Conservation (phyloP, 2,797 vertebrate genomes). For the Enteromius afrohamiltoni region DNA sequence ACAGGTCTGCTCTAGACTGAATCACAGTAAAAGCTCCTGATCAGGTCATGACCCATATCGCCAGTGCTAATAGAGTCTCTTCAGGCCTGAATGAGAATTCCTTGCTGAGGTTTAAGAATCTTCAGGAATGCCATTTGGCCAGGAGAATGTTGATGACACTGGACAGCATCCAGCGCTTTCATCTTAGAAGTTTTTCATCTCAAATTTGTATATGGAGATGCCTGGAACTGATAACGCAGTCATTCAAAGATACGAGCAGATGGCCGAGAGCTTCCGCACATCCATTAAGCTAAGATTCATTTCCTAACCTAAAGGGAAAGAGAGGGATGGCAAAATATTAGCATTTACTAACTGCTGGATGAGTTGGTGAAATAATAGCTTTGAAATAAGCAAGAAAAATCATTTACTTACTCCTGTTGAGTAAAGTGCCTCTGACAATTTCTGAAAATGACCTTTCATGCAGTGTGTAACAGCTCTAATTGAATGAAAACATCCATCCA, state of each 20-base stretch:
- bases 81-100: slow-evolving; percentile 9
- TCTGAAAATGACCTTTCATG: too few species aligned
- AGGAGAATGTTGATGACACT: slow-evolving; percentile 47
- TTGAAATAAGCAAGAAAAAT: not conserved
- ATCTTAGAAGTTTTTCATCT: slow-evolving; percentile 53
- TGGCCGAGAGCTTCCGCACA: slow-evolving; percentile 40
- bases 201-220: slow-evolving; percentile 53
- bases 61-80: slow-evolving; percentile 1
- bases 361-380: not conserved
- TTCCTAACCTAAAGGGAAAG: slow-evolving; percentile 5
- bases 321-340: not conserved
- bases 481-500: too few species aligned
- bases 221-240: slow-evolving; percentile 57
- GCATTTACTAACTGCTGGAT: slow-evolving; percentile 5
- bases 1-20: not conserved
- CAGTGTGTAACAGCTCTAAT: too few species aligned
- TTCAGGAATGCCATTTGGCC: slow-evolving; percentile 49
- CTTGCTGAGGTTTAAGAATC: slow-evolving; percentile 23
- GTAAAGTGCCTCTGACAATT: not conserved
- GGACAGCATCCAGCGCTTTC: slow-evolving; percentile 46
- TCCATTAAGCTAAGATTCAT: slow-evolving; percentile 25
- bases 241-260: slow-evolving; percentile 63
- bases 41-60: slow-evolving; percentile 30
- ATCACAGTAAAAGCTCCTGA: slow-evolving; percentile 1
- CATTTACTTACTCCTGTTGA: not conserved